phyloP scores from a whole-genome alignment of 2,113 vertebrate genomes.

The Corapipo altera region DNA sequence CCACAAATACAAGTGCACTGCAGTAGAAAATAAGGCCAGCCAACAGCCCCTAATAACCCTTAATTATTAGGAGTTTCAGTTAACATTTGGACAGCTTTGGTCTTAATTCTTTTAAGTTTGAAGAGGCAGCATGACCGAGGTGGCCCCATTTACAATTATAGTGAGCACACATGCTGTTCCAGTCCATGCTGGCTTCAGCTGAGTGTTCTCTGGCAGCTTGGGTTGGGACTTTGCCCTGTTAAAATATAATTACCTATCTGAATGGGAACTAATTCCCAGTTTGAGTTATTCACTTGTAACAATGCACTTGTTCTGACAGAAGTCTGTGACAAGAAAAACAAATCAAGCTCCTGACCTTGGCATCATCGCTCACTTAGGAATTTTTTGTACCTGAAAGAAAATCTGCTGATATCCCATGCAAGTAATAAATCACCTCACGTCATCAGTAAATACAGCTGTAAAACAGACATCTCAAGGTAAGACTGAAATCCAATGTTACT shows the following conservation, averaged over 20 bases:
- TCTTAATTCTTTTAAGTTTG: constrained; percentile 57
- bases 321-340: background rate
- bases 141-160: constrained; percentile 16
- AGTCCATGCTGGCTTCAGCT: constrained; percentile 21
- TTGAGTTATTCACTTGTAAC: constrained; percentile 9
- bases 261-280: background rate
- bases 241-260: constrained; percentile 41
- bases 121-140: constrained; percentile 7
- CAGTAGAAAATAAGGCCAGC: constrained; percentile 18
- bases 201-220: constrained; percentile 11
- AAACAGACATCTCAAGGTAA: background rate
- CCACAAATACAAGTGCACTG: background rate
- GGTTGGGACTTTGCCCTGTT: constrained; percentile 39
- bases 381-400: constrained; percentile 1
- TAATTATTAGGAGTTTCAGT: constrained; percentile 51
- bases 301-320: constrained; percentile 11
- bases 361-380: background rate
- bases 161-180: background rate
- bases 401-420: background rate
- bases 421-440: background rate
- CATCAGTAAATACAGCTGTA: background rate
- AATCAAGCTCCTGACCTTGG: background rate
- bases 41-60: constrained; percentile 14
- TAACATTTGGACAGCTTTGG: constrained; percentile 58
- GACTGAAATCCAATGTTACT: background rate